Percentiles rank a stretch among this genome's conserved stretches.
Evolutionary conservation across 2,888 invertebrate species (phyloP).

Genomic region (Ichneumon xanthorius): DNA sequence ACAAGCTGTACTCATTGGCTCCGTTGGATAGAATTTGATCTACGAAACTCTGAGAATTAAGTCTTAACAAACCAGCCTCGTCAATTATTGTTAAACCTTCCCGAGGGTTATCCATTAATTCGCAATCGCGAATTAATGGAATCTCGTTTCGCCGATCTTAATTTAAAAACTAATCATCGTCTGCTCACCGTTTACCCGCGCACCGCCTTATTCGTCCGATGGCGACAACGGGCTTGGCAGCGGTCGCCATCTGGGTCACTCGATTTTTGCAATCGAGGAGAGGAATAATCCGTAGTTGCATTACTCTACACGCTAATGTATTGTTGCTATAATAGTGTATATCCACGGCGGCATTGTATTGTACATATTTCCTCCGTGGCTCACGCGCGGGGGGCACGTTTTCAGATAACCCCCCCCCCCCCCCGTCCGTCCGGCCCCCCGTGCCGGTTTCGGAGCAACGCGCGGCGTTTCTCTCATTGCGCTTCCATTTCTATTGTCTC

Average conservation of each 20-base stretch:
- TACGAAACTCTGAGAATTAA: neutral
- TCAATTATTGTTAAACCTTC: neutral
- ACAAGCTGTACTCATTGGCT: neutral
- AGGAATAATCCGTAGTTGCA: conserved; percentile 42
- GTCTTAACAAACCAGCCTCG: neutral
- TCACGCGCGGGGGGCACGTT: conserved; percentile 1
- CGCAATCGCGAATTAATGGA: neutral
- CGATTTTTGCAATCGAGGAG: conserved; percentile 49
- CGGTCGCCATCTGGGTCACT: conserved; percentile 36
- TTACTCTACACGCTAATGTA: conserved; percentile 55
- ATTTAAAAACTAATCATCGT: neutral
- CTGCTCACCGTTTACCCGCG: neutral
- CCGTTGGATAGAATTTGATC: neutral
- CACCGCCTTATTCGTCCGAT: conserved; percentile 38
- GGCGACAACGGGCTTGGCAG: neutral
- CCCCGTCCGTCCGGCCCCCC: neutral
- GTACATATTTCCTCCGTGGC: conserved; percentile 37
- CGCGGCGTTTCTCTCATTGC: conserved; percentile 63
- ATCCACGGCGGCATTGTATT: conserved; percentile 4
- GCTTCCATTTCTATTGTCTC: conserved; percentile 67
- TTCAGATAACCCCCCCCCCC: neutral
- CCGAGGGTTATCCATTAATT: neutral
- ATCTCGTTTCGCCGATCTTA: conserved; percentile 1
- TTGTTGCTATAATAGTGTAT: conserved; percentile 45
- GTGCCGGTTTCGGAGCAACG: neutral